Evolutionary conservation across 2,113 vertebrate genomes (phyloP).

Genomic region (Pelecanoides urinatrix): DNA sequence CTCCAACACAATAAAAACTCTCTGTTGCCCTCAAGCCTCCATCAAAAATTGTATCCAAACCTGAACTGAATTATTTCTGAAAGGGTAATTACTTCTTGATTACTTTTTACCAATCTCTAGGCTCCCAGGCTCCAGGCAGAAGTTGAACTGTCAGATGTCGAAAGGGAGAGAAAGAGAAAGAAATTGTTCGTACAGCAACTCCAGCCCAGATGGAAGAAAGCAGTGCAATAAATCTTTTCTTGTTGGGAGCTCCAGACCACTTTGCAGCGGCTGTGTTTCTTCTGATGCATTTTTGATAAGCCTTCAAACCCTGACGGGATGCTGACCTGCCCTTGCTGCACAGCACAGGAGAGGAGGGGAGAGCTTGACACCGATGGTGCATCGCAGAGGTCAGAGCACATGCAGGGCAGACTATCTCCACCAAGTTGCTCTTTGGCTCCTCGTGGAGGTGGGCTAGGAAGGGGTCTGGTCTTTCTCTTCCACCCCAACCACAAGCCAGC

Average conservation of each 20-base stretch:
- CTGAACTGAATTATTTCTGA: slow-evolving; percentile 49
- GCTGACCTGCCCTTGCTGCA: neutral
- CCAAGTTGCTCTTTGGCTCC: fast-evolving
- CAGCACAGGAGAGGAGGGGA: neutral
- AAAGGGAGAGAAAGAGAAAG: neutral
- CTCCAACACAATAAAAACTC: slow-evolving; percentile 27
- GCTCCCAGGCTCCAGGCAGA: slow-evolving; percentile 30
- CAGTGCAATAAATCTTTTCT: neutral
- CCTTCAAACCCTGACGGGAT: neutral
- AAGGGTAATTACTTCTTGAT: slow-evolving; percentile 55
- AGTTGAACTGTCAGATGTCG: slow-evolving; percentile 21
- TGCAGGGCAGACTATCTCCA: neutral
- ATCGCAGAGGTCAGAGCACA: neutral
- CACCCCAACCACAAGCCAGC: neutral
- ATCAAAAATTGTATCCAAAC: slow-evolving; percentile 37
- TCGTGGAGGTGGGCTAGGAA: neutral
- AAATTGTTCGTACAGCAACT: neutral
- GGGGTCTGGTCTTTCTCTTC: neutral
- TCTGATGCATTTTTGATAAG: slow-evolving; percentile 40
- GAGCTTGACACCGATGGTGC: neutral
- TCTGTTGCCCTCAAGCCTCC: neutral
- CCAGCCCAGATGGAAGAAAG: neutral
- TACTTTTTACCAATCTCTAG: slow-evolving; percentile 47
- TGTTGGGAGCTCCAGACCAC: neutral
- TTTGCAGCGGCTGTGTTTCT: slow-evolving; percentile 7